phyloP scores from a whole-genome alignment of 2,888 invertebrate species.

The Pterobdella sp. region DNA sequence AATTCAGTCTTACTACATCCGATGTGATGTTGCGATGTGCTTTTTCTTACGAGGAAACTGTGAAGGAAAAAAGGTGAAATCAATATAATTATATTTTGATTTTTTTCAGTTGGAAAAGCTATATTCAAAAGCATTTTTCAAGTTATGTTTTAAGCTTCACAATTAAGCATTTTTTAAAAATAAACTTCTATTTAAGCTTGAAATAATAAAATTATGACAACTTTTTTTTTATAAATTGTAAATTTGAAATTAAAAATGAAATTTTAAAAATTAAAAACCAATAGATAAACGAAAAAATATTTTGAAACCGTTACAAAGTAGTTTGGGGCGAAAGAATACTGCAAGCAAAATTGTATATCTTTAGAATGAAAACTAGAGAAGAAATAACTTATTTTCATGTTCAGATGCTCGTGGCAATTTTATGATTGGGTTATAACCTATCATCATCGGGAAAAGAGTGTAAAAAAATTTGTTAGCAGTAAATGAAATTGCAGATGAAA shows the following conservation, averaged over 20 bases:
- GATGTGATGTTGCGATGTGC: conserved; percentile 44
- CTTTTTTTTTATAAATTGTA: too few species aligned
- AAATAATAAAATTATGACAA: too few species aligned
- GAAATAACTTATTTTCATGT: background rate
- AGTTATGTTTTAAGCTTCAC: too few species aligned
- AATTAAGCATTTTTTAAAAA: too few species aligned
- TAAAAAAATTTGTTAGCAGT: conserved; percentile 31
- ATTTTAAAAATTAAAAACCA: too few species aligned
- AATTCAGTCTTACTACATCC: conserved; percentile 39
- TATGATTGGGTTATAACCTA: conserved; percentile 34
- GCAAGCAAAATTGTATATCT: conserved; percentile 29
- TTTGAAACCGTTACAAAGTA: conserved; percentile 32
- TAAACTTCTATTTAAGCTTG: too few species aligned
- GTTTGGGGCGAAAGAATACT: conserved; percentile 29
- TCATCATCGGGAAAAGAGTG: conserved; percentile 28
- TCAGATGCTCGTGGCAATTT: conserved; percentile 33
- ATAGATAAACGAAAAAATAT: too few species aligned
- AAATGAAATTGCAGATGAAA: conserved; percentile 30
- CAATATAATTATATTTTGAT: too few species aligned
- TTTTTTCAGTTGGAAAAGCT: too few species aligned
- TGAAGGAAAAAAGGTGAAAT: conserved; percentile 41
- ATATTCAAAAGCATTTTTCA: too few species aligned
- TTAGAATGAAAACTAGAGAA: background rate
- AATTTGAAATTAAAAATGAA: too few species aligned
- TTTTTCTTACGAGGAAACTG: conserved; percentile 42